These are phyloP conservation scores for Phylloscopus trochilus DNA, from an alignment of 2,113 vertebrate species.

Conservation along the genomic window DNA sequence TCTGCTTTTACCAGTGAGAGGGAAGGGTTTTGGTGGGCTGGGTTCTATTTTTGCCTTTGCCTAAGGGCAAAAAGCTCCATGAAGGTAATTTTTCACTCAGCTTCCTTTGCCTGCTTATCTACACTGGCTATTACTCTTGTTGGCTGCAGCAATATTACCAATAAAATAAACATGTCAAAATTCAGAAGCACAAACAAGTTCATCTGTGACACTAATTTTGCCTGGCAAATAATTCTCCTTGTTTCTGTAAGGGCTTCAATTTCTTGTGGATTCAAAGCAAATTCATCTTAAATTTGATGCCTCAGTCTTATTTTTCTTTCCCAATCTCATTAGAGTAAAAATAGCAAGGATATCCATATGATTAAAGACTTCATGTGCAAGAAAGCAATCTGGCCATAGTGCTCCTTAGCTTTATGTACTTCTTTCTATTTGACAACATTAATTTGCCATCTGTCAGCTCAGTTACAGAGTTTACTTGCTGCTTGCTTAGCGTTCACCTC, in stretches of 20 bases:
- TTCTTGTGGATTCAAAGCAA: conserved; percentile 63
- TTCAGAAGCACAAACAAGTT: conserved; percentile 61
- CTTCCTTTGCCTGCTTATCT: conserved; percentile 24
- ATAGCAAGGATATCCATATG: conserved; percentile 56
- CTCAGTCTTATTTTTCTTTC: conserved; percentile 54
- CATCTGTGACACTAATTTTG: conserved; percentile 42
- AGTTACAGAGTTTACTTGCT: conserved; percentile 63
- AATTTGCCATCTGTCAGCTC: conserved; percentile 69
- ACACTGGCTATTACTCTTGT: background rate
- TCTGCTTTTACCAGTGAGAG: background rate
- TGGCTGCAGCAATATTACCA: conserved; percentile 10
- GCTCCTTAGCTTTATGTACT: conserved; percentile 60
- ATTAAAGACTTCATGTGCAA: conserved; percentile 61
- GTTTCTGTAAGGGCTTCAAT: conserved; percentile 31
- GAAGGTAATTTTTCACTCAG: conserved; percentile 2
- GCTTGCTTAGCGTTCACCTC: conserved; percentile 41
- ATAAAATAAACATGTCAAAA: conserved; percentile 51
- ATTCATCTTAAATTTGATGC: conserved; percentile 58
- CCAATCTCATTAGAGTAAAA: conserved; percentile 69
- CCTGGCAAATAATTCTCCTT: conserved; percentile 46
- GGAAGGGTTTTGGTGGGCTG: background rate
- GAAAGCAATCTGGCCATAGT: conserved; percentile 61
- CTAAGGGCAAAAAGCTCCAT: conserved; percentile 4
- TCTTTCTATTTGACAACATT: conserved; percentile 69
- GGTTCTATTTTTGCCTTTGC: background rate